A percentile compares a stretch with the other conserved stretches of the same genome.
Conservation (phyloP, 2,113 vertebrate species). For the Leptocoma aspasia region DNA sequence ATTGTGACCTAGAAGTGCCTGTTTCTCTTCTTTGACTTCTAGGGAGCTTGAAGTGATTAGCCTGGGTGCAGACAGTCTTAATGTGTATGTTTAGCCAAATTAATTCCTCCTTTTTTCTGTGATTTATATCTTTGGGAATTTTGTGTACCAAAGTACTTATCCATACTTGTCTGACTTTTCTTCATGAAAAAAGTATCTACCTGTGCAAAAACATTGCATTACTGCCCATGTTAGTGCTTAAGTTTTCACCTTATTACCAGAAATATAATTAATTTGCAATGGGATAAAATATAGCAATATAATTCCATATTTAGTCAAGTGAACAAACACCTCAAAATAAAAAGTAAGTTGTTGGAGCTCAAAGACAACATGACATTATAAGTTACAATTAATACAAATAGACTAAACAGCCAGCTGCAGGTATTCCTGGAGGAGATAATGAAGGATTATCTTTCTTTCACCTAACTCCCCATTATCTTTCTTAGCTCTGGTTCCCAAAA, state of each 20-base stretch:
- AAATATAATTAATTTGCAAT: neutral
- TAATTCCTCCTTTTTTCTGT: neutral
- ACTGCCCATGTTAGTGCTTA: neutral
- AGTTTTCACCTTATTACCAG: neutral
- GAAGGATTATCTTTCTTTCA: neutral
- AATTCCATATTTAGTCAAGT: neutral
- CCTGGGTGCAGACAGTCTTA: neutral
- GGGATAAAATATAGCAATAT: neutral
- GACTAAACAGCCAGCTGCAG: neutral
- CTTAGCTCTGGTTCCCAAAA: neutral
- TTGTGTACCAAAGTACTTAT: neutral
- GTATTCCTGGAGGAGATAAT: neutral
- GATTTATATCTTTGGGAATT: slow-evolving; percentile 26
- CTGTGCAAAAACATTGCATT: neutral
- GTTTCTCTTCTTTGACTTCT: slow-evolving; percentile 34
- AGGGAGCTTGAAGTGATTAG: slow-evolving; percentile 17
- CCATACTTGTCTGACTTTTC: neutral
- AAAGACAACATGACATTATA: neutral
- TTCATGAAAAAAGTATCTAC: neutral
- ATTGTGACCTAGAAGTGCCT: slow-evolving; percentile 56
- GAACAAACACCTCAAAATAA: neutral
- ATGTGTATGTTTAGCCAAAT: neutral
- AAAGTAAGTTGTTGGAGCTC: neutral
- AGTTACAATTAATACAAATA: neutral
- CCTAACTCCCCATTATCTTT: neutral